Evolutionary conservation across 2,113 vertebrate species (phyloP).

Genomic region (Desmodus rotundus): DNA sequence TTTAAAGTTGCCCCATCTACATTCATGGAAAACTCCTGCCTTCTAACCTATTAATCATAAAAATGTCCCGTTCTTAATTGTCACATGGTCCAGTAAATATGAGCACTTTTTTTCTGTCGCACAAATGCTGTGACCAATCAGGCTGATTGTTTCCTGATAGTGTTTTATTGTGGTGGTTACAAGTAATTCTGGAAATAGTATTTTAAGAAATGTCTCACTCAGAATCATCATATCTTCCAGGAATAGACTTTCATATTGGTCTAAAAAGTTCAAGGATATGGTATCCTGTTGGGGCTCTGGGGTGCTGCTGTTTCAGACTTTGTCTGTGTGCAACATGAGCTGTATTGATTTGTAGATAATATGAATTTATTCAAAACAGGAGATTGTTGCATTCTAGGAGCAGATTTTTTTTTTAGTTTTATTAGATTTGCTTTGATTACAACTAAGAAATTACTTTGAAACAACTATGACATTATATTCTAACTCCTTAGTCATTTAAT

Average conservation of each 20-base stretch:
- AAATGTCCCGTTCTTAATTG: constrained; percentile 20
- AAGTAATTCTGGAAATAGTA: constrained; percentile 65
- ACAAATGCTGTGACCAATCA: background rate
- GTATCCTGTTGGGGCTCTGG: constrained; percentile 63
- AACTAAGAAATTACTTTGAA: constrained; percentile 60
- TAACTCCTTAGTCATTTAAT: constrained; percentile 39
- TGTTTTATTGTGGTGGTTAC: constrained; percentile 43
- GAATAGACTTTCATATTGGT: constrained; percentile 61
- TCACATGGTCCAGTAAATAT: background rate
- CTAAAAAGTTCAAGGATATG: constrained; percentile 69
- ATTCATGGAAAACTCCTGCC: background rate
- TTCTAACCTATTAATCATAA: constrained; percentile 16
- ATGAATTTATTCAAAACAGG: constrained; percentile 75
- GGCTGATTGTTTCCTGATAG: constrained; percentile 34
- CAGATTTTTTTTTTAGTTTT: constrained; percentile 51
- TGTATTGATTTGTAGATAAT: constrained; percentile 77
- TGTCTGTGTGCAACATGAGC: constrained; percentile 71
- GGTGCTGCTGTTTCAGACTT: constrained; percentile 72
- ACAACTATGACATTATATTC: constrained; percentile 30
- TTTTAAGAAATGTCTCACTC: constrained; percentile 39
- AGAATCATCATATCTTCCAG: constrained; percentile 68
- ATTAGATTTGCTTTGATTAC: constrained; percentile 72
- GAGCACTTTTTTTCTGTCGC: constrained; percentile 27
- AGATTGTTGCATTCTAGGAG: constrained; percentile 61
- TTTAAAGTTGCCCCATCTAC: background rate